A percentile compares a stretch with the other conserved stretches of the same genome.
Conservation (phyloP, 2,888 invertebrate genomes). For the Sarcophaga subvicina region DNA sequence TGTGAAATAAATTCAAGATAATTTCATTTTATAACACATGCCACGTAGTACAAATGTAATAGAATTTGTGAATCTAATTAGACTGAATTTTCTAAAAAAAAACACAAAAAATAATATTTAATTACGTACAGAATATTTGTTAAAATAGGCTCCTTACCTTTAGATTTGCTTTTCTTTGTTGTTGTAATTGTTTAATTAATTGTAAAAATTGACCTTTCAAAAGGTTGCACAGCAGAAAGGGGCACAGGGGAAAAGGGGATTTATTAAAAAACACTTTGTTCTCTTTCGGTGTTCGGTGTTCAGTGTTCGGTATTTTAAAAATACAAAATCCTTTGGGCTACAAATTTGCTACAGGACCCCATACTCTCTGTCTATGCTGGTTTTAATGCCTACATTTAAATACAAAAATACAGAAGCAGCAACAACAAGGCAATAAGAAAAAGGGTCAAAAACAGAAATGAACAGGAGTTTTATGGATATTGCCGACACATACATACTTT, state of each 20-base stretch:
- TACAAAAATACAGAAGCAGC: not conserved
- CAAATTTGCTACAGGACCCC: not conserved
- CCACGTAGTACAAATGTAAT: no score
- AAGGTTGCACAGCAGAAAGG: no score
- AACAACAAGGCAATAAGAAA: constrained; percentile 1
- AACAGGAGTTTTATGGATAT: not conserved
- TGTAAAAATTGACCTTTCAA: not conserved
- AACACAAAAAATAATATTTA: no score
- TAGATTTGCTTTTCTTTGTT: not conserved
- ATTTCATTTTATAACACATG: no score
- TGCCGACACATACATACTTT: not conserved
- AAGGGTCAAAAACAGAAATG: constrained; percentile 13
- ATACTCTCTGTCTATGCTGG: not conserved
- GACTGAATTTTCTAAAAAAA: no score
- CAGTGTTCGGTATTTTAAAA: not conserved
- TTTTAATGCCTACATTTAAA: not conserved
- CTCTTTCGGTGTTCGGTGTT: not conserved
- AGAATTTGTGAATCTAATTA: no score
- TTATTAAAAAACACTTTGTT: not conserved
- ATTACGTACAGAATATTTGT: no score
- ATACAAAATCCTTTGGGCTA: not conserved
- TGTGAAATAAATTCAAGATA: no score
- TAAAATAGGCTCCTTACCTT: no score
- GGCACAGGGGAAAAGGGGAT: not conserved
- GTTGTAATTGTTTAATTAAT: not conserved